A percentile compares a stretch with the other conserved stretches of the same genome.
Evolutionary conservation across 35 echinoderm and acorn worm species (phyloP).

Genomic region (Stichopus chloronotus): DNA sequence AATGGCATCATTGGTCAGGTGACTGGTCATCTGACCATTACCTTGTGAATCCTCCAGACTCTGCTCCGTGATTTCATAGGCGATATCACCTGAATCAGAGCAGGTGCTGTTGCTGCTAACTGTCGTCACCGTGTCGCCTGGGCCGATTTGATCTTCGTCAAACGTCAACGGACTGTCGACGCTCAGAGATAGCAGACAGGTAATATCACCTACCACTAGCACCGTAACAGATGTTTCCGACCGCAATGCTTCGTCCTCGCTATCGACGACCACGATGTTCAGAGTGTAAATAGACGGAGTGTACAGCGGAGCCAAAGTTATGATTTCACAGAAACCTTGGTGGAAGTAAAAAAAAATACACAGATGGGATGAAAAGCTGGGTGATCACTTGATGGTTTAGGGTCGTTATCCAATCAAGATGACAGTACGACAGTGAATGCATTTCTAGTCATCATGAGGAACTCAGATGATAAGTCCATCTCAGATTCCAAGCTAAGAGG

Average conservation of each 20-base stretch:
- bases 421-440: too few relatives aligned
- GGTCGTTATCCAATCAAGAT: too few relatives aligned
- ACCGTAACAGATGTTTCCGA: neutral
- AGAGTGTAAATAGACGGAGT: neutral
- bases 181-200: neutral
- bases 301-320: constrained; percentile 9
- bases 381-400: too few relatives aligned
- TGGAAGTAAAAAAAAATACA: neutral
- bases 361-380: neutral
- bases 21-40: neutral
- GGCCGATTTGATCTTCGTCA: neutral
- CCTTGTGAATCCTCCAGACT: neutral
- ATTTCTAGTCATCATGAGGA: too few relatives aligned
- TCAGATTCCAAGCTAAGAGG: too few relatives aligned
- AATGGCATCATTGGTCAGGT: too few relatives aligned
- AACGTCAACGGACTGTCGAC: constrained; percentile 1
- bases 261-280: neutral
- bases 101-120: neutral
- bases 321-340: constrained; percentile 13
- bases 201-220: neutral
- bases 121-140: neutral
- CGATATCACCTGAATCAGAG: neutral
- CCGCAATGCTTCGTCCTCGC: neutral
- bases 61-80: neutral
- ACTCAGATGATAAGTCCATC: too few relatives aligned